These are phyloP conservation scores for Gymnocheta viridis DNA, from an alignment of 2,888 invertebrate genomes.

Conservation along the genomic window DNA sequence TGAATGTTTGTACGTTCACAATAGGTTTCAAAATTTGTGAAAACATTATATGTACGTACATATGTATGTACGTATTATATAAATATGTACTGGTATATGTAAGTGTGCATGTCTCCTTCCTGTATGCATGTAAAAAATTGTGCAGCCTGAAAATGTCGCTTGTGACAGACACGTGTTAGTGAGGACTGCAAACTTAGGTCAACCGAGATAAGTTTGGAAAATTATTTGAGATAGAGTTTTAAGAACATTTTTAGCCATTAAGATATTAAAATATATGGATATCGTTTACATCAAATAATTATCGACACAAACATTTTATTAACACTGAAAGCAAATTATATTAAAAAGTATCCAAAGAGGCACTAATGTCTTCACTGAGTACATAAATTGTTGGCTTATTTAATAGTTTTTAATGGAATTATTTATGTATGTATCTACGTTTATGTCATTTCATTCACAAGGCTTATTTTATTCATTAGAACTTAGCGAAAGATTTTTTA, in stretches of 20 bases:
- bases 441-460: conserved; percentile 5
- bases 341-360: neutral
- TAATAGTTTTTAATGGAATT: neutral
- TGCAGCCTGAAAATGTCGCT: neutral
- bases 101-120: neutral
- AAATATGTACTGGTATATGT: neutral
- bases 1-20: no score
- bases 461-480: neutral
- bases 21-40: no score
- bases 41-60: neutral
- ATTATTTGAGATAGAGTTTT: conserved; percentile 38
- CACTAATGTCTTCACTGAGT: neutral
- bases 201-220: conserved; percentile 80
- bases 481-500: conserved; percentile 23
- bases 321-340: neutral
- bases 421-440: neutral
- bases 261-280: conserved; percentile 36
- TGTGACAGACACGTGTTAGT: conserved; percentile 68
- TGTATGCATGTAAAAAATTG: neutral
- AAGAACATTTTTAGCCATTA: neutral
- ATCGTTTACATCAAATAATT: conserved; percentile 9
- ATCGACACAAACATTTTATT: conserved; percentile 27
- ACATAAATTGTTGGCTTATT: conserved; percentile 17
- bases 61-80: neutral
- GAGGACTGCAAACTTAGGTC: conserved; percentile 82